A percentile compares a stretch with the other conserved stretches of the same genome.
These are phyloP conservation scores for Pionites leucogaster DNA, from an alignment of 2,113 vertebrate species.

Conservation along the genomic window DNA sequence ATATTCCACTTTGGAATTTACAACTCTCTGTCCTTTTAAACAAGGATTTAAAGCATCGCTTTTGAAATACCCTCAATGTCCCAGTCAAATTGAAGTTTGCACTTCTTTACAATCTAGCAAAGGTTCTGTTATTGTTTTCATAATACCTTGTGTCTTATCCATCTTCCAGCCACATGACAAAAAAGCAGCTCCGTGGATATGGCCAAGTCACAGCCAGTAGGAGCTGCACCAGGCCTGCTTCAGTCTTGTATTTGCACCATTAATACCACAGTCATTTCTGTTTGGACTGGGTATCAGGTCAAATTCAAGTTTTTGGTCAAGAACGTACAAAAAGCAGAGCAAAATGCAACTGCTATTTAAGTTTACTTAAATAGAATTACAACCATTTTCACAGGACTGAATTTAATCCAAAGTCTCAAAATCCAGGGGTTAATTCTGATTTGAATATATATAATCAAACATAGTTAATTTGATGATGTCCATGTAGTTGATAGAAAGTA, in stretches of 20 bases:
- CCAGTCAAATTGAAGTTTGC: background rate
- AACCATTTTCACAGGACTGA: background rate
- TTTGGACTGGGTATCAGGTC: background rate
- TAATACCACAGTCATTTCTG: background rate
- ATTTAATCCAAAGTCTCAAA: background rate
- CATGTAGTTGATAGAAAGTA: background rate
- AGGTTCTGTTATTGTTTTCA: background rate
- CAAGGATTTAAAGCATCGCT: background rate
- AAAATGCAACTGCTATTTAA: background rate
- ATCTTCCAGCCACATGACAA: background rate
- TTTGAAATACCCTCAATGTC: background rate
- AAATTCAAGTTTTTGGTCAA: background rate
- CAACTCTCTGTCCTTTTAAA: background rate
- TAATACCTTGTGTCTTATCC: background rate
- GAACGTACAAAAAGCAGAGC: background rate
- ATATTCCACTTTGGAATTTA: background rate
- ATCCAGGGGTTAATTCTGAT: background rate
- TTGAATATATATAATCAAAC: background rate
- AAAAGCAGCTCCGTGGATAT: background rate
- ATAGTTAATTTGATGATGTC: background rate
- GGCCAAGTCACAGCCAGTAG: background rate
- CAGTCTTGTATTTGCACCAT: background rate
- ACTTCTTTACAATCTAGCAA: background rate
- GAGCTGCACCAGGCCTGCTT: background rate
- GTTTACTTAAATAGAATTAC: background rate